Conservation (phyloP, 2,113 vertebrate species). For the Chascanopsetta lugubris region DNA sequence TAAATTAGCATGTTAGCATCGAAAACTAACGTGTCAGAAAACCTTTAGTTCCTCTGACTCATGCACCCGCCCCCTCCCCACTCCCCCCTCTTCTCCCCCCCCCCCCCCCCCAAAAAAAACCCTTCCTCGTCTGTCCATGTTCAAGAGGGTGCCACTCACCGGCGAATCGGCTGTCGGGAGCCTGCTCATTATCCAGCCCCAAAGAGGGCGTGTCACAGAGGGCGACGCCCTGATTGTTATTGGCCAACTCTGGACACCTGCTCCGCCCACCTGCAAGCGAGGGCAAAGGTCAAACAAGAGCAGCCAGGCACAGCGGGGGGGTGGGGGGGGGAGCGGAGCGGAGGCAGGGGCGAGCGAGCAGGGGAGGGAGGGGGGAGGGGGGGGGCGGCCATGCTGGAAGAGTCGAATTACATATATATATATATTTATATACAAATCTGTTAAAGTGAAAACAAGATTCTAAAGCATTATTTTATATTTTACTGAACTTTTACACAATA, state of each 20-base stretch:
- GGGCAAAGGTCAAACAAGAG: conserved; percentile 85
- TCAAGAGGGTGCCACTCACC: conserved; percentile 97
- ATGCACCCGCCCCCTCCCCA: conserved; percentile 27
- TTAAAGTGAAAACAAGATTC: too few species aligned
- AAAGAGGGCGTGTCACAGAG: conserved; percentile 89
- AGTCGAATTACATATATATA: conserved; percentile 25
- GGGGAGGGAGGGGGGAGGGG: conserved; percentile 19
- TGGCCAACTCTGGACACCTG: conserved; percentile 96
- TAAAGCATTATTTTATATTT: too few species aligned
- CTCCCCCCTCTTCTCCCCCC: conserved; percentile 80
- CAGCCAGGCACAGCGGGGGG: conserved; percentile 78
- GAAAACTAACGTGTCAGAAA: conserved; percentile 17
- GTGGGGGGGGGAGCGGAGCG: conserved; percentile 16
- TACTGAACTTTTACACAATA: too few species aligned
- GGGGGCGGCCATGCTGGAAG: conserved; percentile 61
- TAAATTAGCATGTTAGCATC: conserved; percentile 20
- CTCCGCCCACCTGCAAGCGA: conserved; percentile 87
- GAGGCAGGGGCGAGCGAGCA: conserved; percentile 19
- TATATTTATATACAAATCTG: conserved; percentile 9
- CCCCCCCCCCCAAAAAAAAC: too few species aligned
- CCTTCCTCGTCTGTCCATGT: conserved; percentile 85
- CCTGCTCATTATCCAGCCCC: conserved; percentile 99
- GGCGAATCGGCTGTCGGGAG: conserved; percentile 95
- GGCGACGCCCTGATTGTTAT: conserved; percentile 97
- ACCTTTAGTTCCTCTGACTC: conserved; percentile 8